Conservation (phyloP, 2,888 invertebrate genomes). For the Strigamia crassipes region DNA sequence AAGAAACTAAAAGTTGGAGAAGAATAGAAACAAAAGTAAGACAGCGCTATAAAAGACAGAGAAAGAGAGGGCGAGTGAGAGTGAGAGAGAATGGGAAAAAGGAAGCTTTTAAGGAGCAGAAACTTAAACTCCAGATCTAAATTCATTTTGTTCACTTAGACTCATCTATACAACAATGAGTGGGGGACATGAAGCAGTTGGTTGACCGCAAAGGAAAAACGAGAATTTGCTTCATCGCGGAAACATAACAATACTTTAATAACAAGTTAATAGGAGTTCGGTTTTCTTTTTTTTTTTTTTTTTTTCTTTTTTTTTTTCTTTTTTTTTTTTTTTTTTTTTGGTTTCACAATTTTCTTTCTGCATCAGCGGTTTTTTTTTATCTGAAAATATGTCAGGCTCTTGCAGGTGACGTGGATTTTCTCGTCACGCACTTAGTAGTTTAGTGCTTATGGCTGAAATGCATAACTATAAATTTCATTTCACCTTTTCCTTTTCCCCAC, state of each 20-base stretch:
- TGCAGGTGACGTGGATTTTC: not conserved
- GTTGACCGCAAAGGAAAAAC: too few relatives aligned
- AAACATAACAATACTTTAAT: too few relatives aligned
- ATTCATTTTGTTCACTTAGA: too few relatives aligned
- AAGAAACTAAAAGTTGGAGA: not conserved
- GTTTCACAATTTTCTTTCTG: not conserved
- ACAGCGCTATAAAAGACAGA: not conserved
- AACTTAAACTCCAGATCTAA: too few relatives aligned
- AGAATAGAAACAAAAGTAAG: not conserved
- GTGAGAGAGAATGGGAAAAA: too few relatives aligned
- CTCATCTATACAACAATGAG: too few relatives aligned
- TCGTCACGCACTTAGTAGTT: conserved; percentile 1
- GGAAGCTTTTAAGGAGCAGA: too few relatives aligned
- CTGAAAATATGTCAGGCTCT: not conserved
- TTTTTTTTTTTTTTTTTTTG: not conserved
- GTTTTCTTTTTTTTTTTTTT: too few relatives aligned
- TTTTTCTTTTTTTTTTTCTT: not conserved
- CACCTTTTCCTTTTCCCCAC: conserved; percentile 16
- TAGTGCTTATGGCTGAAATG: conserved; percentile 16
- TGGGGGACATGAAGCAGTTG: too few relatives aligned
- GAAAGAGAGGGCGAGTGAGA: not conserved
- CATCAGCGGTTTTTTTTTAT: not conserved
- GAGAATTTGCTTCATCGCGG: too few relatives aligned
- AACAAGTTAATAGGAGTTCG: too few relatives aligned
- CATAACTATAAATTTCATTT: conserved; percentile 12